Conservation (phyloP, 2,113 vertebrate genomes). For the Lichenostomus cassidix region DNA sequence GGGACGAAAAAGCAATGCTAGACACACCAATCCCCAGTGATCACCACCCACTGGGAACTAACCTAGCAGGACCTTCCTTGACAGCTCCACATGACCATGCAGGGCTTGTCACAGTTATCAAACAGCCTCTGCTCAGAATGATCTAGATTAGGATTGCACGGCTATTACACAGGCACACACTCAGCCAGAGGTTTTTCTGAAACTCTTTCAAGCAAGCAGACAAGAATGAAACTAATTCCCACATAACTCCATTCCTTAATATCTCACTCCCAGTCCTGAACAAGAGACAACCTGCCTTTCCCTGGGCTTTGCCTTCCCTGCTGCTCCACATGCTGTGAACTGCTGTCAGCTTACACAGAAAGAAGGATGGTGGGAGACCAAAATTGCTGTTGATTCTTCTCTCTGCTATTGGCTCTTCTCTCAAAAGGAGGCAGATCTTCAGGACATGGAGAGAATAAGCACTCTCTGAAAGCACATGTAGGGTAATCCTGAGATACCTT, state of each 20-base stretch:
- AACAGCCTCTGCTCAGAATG: neutral
- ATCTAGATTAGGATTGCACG: fast-evolving
- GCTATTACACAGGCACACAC: fast-evolving
- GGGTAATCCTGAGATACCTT: neutral
- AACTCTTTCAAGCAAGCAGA: neutral
- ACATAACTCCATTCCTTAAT: neutral
- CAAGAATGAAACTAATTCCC: neutral
- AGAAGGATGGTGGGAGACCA: neutral
- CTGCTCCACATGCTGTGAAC: neutral
- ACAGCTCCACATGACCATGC: fast-evolving
- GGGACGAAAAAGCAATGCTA: neutral
- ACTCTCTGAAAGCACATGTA: fast-evolving
- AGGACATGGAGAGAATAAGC: fast-evolving
- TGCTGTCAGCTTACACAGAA: neutral
- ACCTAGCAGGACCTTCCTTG: neutral
- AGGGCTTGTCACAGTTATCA: neutral
- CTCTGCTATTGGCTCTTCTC: neutral
- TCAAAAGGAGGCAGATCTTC: neutral
- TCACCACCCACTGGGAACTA: neutral
- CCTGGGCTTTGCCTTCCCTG: neutral
- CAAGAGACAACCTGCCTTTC: neutral
- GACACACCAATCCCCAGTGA: fast-evolving
- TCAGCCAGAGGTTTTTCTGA: neutral
- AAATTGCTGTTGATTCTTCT: neutral
- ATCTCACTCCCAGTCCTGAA: neutral